Evolutionary conservation across 2,797 vertebrate species (phyloP), one percentile per base, ranked within the genome.

Genomic region (Dendrocincla tyrannina): DNA sequence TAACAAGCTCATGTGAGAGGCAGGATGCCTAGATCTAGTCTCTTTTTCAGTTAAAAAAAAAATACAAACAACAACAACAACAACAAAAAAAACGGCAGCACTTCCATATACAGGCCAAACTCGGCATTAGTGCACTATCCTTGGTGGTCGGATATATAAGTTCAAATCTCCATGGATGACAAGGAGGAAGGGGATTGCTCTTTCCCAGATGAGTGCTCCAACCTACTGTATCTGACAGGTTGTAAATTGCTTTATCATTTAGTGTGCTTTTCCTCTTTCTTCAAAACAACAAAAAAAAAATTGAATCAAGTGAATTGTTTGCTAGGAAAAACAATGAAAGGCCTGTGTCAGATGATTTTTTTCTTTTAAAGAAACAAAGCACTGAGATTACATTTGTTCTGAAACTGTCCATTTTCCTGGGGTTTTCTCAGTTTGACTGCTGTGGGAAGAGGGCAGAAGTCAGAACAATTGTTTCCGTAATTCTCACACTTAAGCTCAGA

Each of bases 161-260:
- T 72, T 78, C 41, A 68, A 42, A 68, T 50, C 41, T 42, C 66
- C 10, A 5, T 18, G 35, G 53, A 53, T 24, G 6, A 30, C 27
- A 53, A 72, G 15, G 7, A 15, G 13, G 13, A 37, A 66, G 10
- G 3, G 2, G 17, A 63, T 68, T 81, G 27, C 4, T 85, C 17
- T 80, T 33, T 92, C 60, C 24, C 32, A 70, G 28, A 49, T 28
- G 11, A 74, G 14, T 70, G 28, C 35, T 93, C 42, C 44, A 91
- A 49, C 13, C 9, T 70, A n/a, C 23, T 47, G 7, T 30, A 49
- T 33, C 27, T 83, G 56, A 56, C 75, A 91, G 37, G 20, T 83
- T 79, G 25, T 59, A 83, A 89, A 86, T 7, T 76, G 32, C 8
- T 41, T 92, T 94, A 58, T 80, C 20, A 64, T 66, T 92, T 83